Base-by-base conservation (phyloP, 2,797 vertebrate species). In the Mastacembelus armatus region DNA sequence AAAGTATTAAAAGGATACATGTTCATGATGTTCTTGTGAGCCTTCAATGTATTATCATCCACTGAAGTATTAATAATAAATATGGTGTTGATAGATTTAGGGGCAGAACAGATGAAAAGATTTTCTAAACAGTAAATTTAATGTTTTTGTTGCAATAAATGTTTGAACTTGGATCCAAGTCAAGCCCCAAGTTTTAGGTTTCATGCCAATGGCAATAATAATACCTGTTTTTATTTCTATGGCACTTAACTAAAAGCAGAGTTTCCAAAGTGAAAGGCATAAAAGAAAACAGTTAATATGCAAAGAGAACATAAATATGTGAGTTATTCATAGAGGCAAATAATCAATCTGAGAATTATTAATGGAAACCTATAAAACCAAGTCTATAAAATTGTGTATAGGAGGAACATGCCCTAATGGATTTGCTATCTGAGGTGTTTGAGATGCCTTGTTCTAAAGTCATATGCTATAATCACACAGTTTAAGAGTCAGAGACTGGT, bases 341-440 rank as follows among this genome's bases (percentile, higher is more conserved):
- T 19, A 64, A 50, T 15, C 24, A 60, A 32, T 18, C 7, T 4
- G 10, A 54, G 35, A 52, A 51, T 52, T 42, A 16, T 19, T 42
- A 9, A 76, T 67, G 43, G 11, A 71, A 78, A 66, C 14, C 8
- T 49, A 42, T 51, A 54, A 71, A 72, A 35, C 22, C 26, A 30
- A 71, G 54, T 71, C 42, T 43, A 74, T 77, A 51, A 78, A 76
- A n/a, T n/a, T 62, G 16, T 35, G n/a, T 39, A 39, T 15, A 36
- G 14, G 35, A 5, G 12, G n/a, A 64, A 85, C 78, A 45, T 1
- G 1, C 72, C 52, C 57, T 45, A 59, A 71, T 55, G 27, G 77
- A 71, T 71, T 22, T 54, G 39, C 11, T 15, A 3, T 18, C n/a
- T n/a, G n/a, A 26, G 21, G 10, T 50, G 60, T 42, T 43, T 49